Conservation (phyloP, 1,140 invertebrate species). For the Aphis gossypii region DNA sequence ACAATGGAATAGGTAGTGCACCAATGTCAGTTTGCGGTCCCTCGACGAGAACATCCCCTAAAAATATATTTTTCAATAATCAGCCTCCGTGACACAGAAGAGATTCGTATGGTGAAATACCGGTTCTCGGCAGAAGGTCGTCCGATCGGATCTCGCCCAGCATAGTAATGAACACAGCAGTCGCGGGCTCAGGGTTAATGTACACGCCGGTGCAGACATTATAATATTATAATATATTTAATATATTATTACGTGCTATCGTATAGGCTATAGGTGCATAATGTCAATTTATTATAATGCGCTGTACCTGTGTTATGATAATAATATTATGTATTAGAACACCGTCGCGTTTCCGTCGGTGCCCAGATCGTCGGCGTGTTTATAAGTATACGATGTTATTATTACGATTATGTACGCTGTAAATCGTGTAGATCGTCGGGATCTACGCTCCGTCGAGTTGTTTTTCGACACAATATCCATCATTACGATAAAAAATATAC, state of each 20-base stretch:
- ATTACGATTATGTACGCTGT: too few species aligned
- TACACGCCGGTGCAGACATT: neutral
- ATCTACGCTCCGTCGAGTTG: too few species aligned
- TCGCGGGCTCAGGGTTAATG: constrained; percentile 16
- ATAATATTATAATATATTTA: neutral
- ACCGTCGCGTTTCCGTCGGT: too few species aligned
- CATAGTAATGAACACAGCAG: neutral
- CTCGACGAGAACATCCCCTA: constrained; percentile 40
- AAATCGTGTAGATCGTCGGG: too few species aligned
- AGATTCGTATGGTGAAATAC: neutral
- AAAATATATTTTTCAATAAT: too few species aligned
- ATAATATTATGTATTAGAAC: neutral
- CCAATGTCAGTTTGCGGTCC: constrained; percentile 41
- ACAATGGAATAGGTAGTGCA: neutral
- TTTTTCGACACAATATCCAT: too few species aligned
- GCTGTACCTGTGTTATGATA: neutral
- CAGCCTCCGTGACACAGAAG: too few species aligned
- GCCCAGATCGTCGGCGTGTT: too few species aligned
- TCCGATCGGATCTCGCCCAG: neutral
- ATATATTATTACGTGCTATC: neutral
- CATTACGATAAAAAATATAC: too few species aligned
- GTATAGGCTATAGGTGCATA: too few species aligned
- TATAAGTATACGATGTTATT: too few species aligned
- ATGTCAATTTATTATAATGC: neutral
- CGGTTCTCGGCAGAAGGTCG: constrained; percentile 9